Evolutionary conservation across 2,888 invertebrate species (phyloP), one percentile per base, ranked within the genome.

Genomic region (Watsonalla cultraria): DNA sequence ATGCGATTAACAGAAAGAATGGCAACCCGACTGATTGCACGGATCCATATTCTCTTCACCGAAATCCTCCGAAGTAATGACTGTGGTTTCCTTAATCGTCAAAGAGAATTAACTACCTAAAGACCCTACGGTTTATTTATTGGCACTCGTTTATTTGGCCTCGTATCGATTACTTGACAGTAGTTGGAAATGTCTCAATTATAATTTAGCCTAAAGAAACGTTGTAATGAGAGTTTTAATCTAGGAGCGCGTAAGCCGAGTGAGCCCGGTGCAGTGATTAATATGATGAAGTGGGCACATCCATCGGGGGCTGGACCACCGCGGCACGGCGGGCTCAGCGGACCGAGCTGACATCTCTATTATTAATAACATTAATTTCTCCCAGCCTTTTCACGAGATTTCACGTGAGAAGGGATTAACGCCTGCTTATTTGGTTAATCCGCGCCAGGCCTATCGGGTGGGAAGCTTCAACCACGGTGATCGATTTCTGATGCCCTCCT

Each of bases 131-230:
- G 60, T 58, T 83, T 77, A 86, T 81, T 82, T 80, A 87, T 86
- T 63, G 64, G 54, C 56, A 57, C 61, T 65, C 80, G 83, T 88
- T 86, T 78, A 72, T 88, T 77, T 74, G 61, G 57, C 69, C 54
- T 14, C 2, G 66, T 70, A 79, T 78, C 66, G 70, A 71, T 78
- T 71, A 68, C 76, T 77, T 70, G 79, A 74, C 80, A 78, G 83
- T 80, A 81, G 82, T 85, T 80, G 68, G 74, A 78, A 88, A 90
- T 84, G 79, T 88, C 89, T 90, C 88, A 87, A 90, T 90, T 90
- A 89, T 80, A 81, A 82, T 87, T 87, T 90, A 82, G 90, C 90
- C 90, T 85, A 78, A 84, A 88, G 90, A 86, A 78, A 89, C 72
- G 69, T 70, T 74, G 72, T 90, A 90, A 90, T 90, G 90, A 88